Evolutionary conservation across 2,888 invertebrate species (phyloP).

Genomic region (Vannuccia rotundouncinata): DNA sequence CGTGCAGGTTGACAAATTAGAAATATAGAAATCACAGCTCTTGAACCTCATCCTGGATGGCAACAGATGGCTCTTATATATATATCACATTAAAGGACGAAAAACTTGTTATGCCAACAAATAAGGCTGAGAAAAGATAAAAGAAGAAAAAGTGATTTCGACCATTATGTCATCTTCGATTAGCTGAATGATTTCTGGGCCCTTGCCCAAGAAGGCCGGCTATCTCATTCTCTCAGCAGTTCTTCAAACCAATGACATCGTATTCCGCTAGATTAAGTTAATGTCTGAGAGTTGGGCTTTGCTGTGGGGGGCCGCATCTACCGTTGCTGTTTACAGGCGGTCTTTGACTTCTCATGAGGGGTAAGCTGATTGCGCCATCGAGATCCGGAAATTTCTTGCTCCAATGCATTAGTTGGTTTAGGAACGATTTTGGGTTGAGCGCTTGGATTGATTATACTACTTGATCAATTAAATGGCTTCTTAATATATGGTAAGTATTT

Average conservation of each 20-base stretch:
- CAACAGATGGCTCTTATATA: background rate
- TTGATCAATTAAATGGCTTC: conserved; percentile 1
- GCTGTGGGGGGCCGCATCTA: background rate
- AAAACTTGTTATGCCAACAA: background rate
- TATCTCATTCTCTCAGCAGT: too few species aligned
- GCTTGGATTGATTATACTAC: background rate
- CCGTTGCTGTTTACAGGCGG: background rate
- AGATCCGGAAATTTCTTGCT: background rate
- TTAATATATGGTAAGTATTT: background rate
- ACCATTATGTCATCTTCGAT: background rate
- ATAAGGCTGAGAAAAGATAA: background rate
- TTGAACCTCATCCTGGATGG: background rate
- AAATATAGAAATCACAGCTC: conserved; percentile 7
- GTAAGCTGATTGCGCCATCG: background rate
- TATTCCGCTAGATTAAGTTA: background rate
- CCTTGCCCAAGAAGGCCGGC: too few species aligned
- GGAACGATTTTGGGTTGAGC: background rate
- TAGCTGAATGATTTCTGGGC: background rate
- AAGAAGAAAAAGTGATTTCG: conserved; percentile 14
- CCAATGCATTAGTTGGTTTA: background rate
- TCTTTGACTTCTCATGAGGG: conserved; percentile 1
- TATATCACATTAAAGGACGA: background rate
- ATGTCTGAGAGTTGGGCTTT: background rate
- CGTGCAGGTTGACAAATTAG: conserved; percentile 18
- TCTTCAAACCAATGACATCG: background rate